These are phyloP conservation scores for Magallana gigas DNA, from an alignment of 1,140 invertebrate genomes.

Conservation along the genomic window DNA sequence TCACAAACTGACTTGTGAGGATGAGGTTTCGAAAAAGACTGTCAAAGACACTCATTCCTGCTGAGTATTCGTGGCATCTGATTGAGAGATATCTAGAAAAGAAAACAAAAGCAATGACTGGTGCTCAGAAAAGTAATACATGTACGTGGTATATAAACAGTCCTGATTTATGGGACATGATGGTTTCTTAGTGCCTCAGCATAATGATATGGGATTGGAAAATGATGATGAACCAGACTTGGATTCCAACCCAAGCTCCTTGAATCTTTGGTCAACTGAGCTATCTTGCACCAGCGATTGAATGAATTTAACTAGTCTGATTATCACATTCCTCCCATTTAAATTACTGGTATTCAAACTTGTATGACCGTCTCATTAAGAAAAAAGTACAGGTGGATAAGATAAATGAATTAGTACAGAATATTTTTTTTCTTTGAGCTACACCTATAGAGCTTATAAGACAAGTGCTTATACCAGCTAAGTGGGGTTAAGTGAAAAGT, in stretches of 20 bases:
- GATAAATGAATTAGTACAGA: too few relatives aligned
- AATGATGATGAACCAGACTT: not conserved
- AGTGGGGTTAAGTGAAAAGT: too few relatives aligned
- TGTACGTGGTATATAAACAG: not conserved
- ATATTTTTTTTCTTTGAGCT: too few relatives aligned
- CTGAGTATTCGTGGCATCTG: not conserved
- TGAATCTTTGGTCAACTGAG: not conserved
- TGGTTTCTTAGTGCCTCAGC: not conserved
- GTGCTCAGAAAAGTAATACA: not conserved
- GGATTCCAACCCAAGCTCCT: not conserved
- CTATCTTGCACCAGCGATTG: not conserved
- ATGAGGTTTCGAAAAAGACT: conserved; percentile 93
- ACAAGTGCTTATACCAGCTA: too few relatives aligned
- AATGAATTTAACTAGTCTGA: too few relatives aligned
- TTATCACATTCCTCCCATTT: too few relatives aligned
- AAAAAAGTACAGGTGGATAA: too few relatives aligned
- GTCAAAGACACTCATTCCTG: conserved; percentile 84
- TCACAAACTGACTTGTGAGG: conserved; percentile 95
- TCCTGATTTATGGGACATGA: not conserved
- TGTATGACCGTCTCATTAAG: too few relatives aligned
- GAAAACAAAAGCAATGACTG: not conserved
- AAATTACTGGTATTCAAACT: too few relatives aligned
- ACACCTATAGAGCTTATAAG: too few relatives aligned
- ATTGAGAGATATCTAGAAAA: not conserved
- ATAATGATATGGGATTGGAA: not conserved